These are phyloP conservation scores for Drosophila setosimentum DNA, from an alignment of 2,888 invertebrate genomes.

Conservation along the genomic window DNA sequence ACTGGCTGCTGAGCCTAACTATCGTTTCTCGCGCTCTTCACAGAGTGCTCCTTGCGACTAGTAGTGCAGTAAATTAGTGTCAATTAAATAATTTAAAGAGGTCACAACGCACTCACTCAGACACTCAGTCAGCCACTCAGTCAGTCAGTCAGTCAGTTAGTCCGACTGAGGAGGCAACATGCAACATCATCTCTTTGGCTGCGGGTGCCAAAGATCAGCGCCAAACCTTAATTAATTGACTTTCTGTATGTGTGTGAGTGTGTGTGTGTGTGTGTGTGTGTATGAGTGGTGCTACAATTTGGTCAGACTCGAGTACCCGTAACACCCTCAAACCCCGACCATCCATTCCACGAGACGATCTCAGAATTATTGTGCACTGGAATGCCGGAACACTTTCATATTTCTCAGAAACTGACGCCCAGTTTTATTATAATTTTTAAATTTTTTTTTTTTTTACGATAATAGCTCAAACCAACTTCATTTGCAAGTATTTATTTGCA, in stretches of 20 bases:
- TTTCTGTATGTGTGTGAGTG: slow-evolving; percentile 32
- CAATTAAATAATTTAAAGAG: slow-evolving; percentile 85
- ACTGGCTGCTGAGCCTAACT: neutral
- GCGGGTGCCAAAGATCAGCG: slow-evolving; percentile 82
- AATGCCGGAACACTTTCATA: slow-evolving; percentile 42
- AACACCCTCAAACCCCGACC: neutral
- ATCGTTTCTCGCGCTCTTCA: slow-evolving; percentile 28
- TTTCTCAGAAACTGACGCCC: slow-evolving; percentile 36
- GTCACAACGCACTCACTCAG: slow-evolving; percentile 69
- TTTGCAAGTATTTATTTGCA: neutral
- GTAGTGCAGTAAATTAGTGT: slow-evolving; percentile 83
- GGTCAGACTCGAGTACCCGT: neutral
- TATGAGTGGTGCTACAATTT: neutral
- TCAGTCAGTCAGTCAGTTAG: neutral
- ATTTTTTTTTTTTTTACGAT: neutral
- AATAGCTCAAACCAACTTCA: neutral
- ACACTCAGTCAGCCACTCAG: neutral
- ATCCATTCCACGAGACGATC: slow-evolving; percentile 3
- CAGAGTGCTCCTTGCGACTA: slow-evolving; percentile 46
- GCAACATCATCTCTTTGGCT: slow-evolving; percentile 43
- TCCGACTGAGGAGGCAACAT: slow-evolving; percentile 6
- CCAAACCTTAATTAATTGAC: slow-evolving; percentile 78
- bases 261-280: slow-evolving; percentile 10
- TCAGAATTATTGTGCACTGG: slow-evolving; percentile 14
- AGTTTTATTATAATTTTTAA: slow-evolving; percentile 3